Evolutionary conservation across 2,888 invertebrate species (phyloP), one percentile per base, ranked within the genome.

Genomic region (Dasypogon diadema): DNA sequence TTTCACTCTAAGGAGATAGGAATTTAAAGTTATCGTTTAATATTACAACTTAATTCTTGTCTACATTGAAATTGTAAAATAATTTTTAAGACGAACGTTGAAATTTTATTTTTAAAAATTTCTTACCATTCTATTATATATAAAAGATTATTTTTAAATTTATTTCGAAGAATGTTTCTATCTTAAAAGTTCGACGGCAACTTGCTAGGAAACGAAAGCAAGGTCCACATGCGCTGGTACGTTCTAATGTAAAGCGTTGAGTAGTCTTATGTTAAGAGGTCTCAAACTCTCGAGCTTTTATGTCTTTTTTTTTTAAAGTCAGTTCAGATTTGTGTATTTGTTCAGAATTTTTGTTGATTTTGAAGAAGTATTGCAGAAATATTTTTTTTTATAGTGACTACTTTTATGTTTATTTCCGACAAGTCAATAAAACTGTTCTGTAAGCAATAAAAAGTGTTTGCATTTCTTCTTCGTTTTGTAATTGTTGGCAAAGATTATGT

Each of bases 371-470:
- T 60, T 60, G 58, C 58, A n/a, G n/a, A n/a, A 30, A 58, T 34
- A 60, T 18, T 21, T 60, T 37, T 60, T 60, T 37, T 60, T 18
- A 58, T 26, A 26, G 10, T 48, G 22, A 22, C 24, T 42, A 26
- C 26, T 14, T 65, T 65, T 30, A 37, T 63, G 26, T 63, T 63
- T 46, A 21, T 65, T 65, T 24, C 16, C 42, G 65, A 65, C 60
- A 24, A 65, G 65, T 65, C 65, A 65, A 65, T 65, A 65, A 60
- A 65, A 48, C 46, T 65, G 65, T 65, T 65, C 65, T 65, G 42
- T 42, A 65, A 65, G 48, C 65, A 65, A 65, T 42, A 24, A 14
- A 42, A 24, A 18, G n/a, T 42, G 42, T 48, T 37, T 60, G 10
- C 37, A 12, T 60, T 37, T 6, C 60, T 60, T 37, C 34, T 30